Conservation (phyloP, 2,113 vertebrate genomes). For the Ovibos moschatus region DNA sequence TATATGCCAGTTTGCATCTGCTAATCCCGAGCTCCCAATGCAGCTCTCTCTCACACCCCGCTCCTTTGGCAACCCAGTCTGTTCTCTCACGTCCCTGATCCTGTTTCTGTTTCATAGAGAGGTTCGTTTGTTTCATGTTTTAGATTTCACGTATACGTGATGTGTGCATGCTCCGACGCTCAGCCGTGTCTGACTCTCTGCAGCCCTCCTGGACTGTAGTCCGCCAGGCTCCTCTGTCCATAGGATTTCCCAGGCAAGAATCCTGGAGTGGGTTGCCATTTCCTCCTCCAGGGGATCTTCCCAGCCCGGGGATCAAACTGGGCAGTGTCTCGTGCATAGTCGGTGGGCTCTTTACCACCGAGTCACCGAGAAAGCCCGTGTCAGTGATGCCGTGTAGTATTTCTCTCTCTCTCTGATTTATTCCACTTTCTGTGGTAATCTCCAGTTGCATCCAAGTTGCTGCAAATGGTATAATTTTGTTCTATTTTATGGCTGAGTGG, state of each 20-base stretch:
- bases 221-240: background rate
- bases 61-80: background rate
- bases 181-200: background rate
- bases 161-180: background rate
- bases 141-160: background rate
- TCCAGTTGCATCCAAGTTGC: background rate
- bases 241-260: background rate
- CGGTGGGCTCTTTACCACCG: background rate
- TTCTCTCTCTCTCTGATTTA: background rate
- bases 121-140: background rate
- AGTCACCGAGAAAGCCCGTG: background rate
- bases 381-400: background rate
- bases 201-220: background rate
- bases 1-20: background rate
- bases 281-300: background rate
- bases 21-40: background rate
- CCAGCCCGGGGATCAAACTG: background rate
- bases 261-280: background rate
- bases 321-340: background rate
- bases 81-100: background rate
- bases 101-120: background rate
- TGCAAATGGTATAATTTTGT: background rate
- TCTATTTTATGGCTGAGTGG: background rate
- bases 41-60: rapidly evolving
- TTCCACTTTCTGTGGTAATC: background rate